Conservation (phyloP, 2,888 invertebrate species). For the Sussaba pulchella region DNA sequence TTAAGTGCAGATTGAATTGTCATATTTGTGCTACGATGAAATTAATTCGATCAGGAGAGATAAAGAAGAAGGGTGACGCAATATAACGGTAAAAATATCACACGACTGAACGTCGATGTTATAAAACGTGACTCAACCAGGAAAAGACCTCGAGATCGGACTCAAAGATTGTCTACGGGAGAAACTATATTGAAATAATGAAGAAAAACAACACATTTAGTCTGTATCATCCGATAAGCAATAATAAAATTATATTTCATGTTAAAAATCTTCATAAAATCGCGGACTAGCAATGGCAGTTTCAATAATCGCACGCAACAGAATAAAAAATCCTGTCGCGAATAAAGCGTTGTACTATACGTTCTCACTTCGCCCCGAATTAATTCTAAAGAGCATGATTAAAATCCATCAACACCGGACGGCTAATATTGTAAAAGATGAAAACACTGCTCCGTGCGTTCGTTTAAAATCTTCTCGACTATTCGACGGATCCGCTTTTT, state of each 20-base stretch:
- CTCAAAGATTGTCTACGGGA: background rate
- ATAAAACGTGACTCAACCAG: too few relatives aligned
- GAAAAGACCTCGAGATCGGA: too few relatives aligned
- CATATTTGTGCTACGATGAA: too few relatives aligned
- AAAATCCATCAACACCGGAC: constrained; percentile 46
- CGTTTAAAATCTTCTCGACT: constrained; percentile 9
- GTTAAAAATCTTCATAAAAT: constrained; percentile 23
- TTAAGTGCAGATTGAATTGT: background rate
- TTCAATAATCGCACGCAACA: constrained; percentile 32
- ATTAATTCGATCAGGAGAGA: too few relatives aligned
- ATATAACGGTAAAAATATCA: too few relatives aligned
- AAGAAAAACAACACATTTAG: background rate
- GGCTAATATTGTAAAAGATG: constrained; percentile 42
- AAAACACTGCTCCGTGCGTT: constrained; percentile 13
- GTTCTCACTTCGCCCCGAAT: constrained; percentile 18
- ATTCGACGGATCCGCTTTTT: constrained; percentile 43
- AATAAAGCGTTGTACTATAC: constrained; percentile 39
- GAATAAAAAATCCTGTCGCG: constrained; percentile 5
- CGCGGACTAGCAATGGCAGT: constrained; percentile 56
- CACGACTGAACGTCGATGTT: too few relatives aligned
- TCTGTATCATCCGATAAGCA: background rate
- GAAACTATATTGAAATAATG: background rate
- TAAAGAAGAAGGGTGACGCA: too few relatives aligned
- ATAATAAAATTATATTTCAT: constrained; percentile 7
- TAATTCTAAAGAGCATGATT: constrained; percentile 23